A percentile compares a stretch with the other conserved stretches of the same genome.
Conservation (phyloP, 2,888 invertebrate species). For the Conops quadrifasciatus region DNA sequence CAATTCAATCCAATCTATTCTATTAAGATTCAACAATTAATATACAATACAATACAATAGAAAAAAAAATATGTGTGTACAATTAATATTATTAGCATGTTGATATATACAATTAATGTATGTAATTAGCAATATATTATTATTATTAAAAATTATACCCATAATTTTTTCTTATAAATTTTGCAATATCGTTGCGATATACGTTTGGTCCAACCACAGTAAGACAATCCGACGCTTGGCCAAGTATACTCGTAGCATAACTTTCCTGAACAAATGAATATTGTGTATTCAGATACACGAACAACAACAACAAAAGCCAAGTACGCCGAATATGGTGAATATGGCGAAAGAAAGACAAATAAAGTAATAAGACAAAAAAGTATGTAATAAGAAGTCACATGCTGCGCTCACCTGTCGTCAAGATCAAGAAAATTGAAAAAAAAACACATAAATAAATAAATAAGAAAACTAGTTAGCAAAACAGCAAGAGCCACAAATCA, state of each 20-base stretch:
- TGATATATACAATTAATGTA: too few species aligned
- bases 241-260: background rate
- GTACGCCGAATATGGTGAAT: background rate
- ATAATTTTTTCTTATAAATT: too few species aligned
- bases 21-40: too few species aligned
- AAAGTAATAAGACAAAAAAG: conserved; percentile 13
- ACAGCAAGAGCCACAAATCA: background rate
- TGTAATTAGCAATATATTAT: too few species aligned
- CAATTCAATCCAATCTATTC: too few species aligned
- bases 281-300: background rate
- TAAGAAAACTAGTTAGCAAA: conserved; percentile 8
- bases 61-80: too few species aligned
- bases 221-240: too few species aligned
- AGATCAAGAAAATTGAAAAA: conserved; percentile 27
- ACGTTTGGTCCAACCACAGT: too few species aligned
- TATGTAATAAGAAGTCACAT: conserved; percentile 27
- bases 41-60: too few species aligned
- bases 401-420: conserved; percentile 32
- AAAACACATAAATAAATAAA: background rate
- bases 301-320: conserved; percentile 17
- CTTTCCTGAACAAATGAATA: background rate
- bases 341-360: background rate
- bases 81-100: too few species aligned
- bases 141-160: too few species aligned
- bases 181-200: too few species aligned